Base-by-base conservation (phyloP, 2,888 invertebrate species). In the Exephanes ischioxanthus region DNA sequence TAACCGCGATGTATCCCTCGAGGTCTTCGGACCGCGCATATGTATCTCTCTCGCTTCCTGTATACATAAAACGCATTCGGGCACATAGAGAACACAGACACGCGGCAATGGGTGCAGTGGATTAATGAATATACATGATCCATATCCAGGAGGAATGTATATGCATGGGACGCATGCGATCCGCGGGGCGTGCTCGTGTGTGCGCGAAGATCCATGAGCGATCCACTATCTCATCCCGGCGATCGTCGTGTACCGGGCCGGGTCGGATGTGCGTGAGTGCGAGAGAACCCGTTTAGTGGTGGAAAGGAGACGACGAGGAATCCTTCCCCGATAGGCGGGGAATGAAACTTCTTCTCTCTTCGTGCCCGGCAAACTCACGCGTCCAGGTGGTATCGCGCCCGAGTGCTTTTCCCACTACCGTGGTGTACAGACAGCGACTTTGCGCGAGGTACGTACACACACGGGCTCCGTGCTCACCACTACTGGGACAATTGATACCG, bases 231-330 rank as follows among this genome's bases (percentile, higher is more conserved):
- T 61, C 73, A 48, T 67, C 68, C 67, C 75, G 51, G 30, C 58
- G 45, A 73, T 72, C 76, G 77, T 71, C 85, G 75, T 66, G 80
- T 55, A 80, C 80, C 78, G 76, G 86, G 11, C 45, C 45, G 45
- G 85, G 78, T 86, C 61, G 72, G 84, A 84, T 80, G 83, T 86
- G 86, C 84, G 87, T 85, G 76, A 72, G 79, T 53, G 84, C 87
- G 87, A 91, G 85, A 84, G 87, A 89, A 90, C 90, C 88, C 88
- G 90, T 88, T 89, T 88, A 84, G 75, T 66, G 70, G 78, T 71
- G 58, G 71, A 53, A 70, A 58, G 30, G 75, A 84, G 75, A 63
- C 72, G 51, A 41, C 61, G 51, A 33, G 81, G 83, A 85, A 83
- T 88, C 84, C 85, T 88, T 80, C 80, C 82, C 88, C 85, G 81